Conservation (phyloP, 2,113 vertebrate species). For the Galeopterus variegatus region DNA sequence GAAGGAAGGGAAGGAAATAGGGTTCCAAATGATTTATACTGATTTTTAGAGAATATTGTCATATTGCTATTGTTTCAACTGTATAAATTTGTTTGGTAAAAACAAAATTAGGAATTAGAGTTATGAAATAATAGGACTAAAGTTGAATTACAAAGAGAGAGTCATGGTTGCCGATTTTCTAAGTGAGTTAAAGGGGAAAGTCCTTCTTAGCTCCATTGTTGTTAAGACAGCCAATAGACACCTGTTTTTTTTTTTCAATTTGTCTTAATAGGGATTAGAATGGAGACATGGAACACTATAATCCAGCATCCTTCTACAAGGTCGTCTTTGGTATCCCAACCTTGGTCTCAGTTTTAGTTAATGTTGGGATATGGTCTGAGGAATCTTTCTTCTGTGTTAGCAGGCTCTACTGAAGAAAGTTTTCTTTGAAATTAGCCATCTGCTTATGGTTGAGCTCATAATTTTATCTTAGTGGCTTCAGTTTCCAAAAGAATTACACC, state of each 20-base stretch:
- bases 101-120: constrained; percentile 8
- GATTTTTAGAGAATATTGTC: background rate
- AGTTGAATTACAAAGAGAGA: background rate
- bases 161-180: constrained; percentile 11
- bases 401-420: background rate
- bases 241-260: background rate
- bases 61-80: constrained; percentile 25
- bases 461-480: constrained; percentile 1
- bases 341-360: background rate
- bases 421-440: background rate
- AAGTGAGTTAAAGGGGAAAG: background rate
- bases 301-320: background rate
- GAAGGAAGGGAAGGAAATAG: background rate
- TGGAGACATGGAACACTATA: background rate
- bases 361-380: background rate
- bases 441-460: background rate
- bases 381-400: background rate
- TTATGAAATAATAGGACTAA: constrained; percentile 12
- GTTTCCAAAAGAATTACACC: background rate
- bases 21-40: background rate
- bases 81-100: background rate
- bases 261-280: background rate
- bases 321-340: background rate
- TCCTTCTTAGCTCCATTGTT: background rate
- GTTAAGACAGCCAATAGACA: background rate